These are phyloP conservation scores for Magallana ariakensis DNA, from an alignment of 1,140 invertebrate species.

Conservation along the genomic window DNA sequence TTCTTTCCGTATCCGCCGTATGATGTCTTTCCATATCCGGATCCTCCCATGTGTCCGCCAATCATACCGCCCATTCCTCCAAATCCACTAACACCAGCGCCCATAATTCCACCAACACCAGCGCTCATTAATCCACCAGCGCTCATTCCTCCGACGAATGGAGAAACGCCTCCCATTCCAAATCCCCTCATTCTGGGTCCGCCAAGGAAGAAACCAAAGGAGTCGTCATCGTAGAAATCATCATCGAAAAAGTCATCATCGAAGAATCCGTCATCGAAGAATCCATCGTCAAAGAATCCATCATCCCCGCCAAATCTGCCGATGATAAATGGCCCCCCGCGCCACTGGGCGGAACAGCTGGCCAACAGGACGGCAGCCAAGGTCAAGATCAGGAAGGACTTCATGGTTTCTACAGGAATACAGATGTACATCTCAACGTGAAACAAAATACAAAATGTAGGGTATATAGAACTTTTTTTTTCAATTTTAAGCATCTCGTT, in stretches of 20 bases:
- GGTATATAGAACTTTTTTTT: too few species aligned
- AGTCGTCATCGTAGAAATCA: slow-evolving; percentile 11
- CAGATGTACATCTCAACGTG: too few species aligned
- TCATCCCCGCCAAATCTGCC: too few species aligned
- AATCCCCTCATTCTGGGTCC: background rate
- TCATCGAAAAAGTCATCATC: background rate
- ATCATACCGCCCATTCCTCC: background rate
- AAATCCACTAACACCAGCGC: background rate
- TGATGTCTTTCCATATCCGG: background rate
- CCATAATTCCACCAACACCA: background rate
- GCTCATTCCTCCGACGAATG: background rate
- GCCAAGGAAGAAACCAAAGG: background rate
- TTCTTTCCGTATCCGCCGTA: slow-evolving; percentile 22
- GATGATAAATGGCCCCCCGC: background rate
- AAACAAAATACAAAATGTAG: too few species aligned
- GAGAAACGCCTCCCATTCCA: background rate
- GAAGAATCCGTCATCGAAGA: background rate
- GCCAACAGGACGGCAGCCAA: background rate
- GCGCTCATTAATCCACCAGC: background rate
- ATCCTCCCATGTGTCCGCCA: background rate
- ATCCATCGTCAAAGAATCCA: background rate
- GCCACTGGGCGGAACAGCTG: background rate
- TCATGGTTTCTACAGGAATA: background rate
- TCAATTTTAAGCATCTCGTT: too few species aligned
- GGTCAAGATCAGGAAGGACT: background rate